A percentile compares a stretch with the other conserved stretches of the same genome.
These are phyloP conservation scores for Trialeurodes vaporariorum DNA, from an alignment of 1,140 invertebrate genomes.

Conservation along the genomic window DNA sequence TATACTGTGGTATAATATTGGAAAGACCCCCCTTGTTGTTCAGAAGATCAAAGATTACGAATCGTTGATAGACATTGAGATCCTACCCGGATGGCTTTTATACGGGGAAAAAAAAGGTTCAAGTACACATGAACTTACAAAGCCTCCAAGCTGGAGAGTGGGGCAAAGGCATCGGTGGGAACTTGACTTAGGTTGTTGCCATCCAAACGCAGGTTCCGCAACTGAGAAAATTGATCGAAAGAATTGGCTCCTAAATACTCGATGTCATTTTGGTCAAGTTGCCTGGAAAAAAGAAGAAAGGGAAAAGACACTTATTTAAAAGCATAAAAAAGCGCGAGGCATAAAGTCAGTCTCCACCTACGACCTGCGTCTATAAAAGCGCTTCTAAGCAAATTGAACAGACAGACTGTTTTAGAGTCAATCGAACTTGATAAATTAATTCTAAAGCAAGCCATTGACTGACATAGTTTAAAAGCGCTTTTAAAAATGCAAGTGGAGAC, in stretches of 20 bases:
- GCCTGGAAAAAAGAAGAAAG: constrained; percentile 37
- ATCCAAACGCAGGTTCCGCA: constrained; percentile 51
- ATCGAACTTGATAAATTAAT: too few relatives aligned
- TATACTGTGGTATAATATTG: too few relatives aligned
- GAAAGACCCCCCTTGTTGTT: too few relatives aligned
- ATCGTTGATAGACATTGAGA: too few relatives aligned
- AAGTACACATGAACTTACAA: too few relatives aligned
- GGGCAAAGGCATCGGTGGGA: constrained; percentile 45
- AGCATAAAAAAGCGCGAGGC: background rate
- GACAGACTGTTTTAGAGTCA: too few relatives aligned
- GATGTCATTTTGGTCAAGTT: constrained; percentile 53
- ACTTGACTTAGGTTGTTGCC: constrained; percentile 49
- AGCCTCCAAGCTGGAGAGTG: constrained; percentile 44
- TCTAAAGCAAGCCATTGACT: too few relatives aligned
- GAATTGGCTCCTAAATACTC: constrained; percentile 38
- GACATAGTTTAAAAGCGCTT: too few relatives aligned
- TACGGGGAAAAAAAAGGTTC: too few relatives aligned
- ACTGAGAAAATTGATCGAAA: constrained; percentile 41
- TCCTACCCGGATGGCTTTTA: too few relatives aligned
- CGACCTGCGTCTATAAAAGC: background rate
- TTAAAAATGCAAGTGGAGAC: too few relatives aligned
- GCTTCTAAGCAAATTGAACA: background rate
- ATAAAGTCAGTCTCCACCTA: background rate
- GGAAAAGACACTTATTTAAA: constrained; percentile 6
- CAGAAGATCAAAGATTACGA: too few relatives aligned